Percentiles rank a stretch among this genome's conserved stretches.
Conservation (phyloP, 2,888 invertebrate genomes). For the Xanthostigma xanthostigma region DNA sequence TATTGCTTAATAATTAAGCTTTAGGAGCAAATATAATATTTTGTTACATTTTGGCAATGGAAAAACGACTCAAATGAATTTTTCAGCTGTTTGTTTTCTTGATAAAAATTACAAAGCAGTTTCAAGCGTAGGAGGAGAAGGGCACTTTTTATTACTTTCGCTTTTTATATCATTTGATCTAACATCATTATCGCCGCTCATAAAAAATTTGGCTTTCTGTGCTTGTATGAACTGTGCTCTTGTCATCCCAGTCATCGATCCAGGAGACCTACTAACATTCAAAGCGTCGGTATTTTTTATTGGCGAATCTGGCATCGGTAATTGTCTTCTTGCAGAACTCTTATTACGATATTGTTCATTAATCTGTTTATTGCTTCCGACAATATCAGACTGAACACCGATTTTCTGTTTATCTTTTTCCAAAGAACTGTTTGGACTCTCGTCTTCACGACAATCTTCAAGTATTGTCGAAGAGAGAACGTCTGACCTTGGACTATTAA, state of each 20-base stretch:
- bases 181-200: background rate
- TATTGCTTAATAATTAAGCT: no score
- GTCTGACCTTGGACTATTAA: constrained; percentile 61
- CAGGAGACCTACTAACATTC: no score
- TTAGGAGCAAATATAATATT: no score
- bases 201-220: constrained; percentile 44
- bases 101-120: constrained; percentile 33
- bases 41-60: no score
- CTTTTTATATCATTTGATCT: background rate
- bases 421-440: constrained; percentile 45
- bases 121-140: constrained; percentile 41
- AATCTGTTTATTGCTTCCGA: no score
- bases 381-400: background rate
- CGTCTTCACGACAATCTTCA: constrained; percentile 71
- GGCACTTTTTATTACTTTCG: constrained; percentile 10
- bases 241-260: constrained; percentile 11
- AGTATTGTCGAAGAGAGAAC: constrained; percentile 75
- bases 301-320: no score
- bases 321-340: no score
- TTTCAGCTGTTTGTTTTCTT: no score
- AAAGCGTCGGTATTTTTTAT: no score
- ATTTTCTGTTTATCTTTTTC: constrained; percentile 25
- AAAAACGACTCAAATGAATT: no score
- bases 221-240: constrained; percentile 41
- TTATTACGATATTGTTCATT: no score